Evolutionary conservation across 2,113 vertebrate species (phyloP).

Genomic region (Grallaria varia): DNA sequence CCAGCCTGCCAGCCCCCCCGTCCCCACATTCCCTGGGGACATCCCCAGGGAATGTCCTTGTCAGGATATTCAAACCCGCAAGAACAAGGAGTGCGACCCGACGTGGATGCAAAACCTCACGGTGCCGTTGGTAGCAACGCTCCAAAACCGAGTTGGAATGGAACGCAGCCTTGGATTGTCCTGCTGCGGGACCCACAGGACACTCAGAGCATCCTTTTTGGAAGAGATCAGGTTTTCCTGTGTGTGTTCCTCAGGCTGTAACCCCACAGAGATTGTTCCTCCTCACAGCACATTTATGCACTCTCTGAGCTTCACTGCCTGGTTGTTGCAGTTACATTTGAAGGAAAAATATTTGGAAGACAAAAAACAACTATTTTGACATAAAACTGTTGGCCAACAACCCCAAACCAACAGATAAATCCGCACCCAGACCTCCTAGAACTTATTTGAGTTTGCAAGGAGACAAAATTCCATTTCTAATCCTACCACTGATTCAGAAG

Average conservation of each 20-base stretch:
- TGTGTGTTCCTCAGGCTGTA: neutral
- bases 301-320: neutral
- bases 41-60: rapidly evolving
- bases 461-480: neutral
- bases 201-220: neutral
- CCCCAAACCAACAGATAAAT: neutral
- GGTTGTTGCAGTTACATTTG: neutral
- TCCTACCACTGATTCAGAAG: neutral
- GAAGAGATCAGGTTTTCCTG: neutral
- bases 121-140: rapidly evolving
- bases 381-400: neutral
- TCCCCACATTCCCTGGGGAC: neutral
- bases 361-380: neutral
- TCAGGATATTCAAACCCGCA: neutral
- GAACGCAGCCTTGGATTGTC: neutral
- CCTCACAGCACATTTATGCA: neutral
- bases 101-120: neutral
- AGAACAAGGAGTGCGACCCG: neutral
- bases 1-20: too few relatives aligned
- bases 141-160: neutral
- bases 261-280: neutral
- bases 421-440: neutral
- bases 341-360: neutral
- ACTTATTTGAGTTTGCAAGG: neutral
- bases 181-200: neutral